phyloP scores from a whole-genome alignment of 2,888 invertebrate genomes.

The Stegophylla sp. region DNA sequence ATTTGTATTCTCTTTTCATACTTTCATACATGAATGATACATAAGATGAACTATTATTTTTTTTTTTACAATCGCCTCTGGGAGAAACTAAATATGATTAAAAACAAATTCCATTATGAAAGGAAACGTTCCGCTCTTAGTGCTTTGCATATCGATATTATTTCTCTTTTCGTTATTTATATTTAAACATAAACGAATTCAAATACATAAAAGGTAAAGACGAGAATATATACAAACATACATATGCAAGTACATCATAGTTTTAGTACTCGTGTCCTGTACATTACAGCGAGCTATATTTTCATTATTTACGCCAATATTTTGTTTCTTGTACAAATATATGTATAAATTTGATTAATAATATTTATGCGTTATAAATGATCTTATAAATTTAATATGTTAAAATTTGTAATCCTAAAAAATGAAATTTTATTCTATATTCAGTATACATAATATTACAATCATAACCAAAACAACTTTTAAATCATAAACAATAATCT shows the following conservation, averaged over 20 bases:
- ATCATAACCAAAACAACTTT: too few relatives aligned
- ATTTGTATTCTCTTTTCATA: slow-evolving; percentile 6
- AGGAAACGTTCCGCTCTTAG: slow-evolving; percentile 5
- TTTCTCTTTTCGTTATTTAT: slow-evolving; percentile 14
- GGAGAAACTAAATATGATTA: slow-evolving; percentile 10
- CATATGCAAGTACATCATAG: not conserved
- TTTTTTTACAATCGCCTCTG: not conserved
- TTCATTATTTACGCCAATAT: not conserved
- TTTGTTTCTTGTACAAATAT: too few relatives aligned
- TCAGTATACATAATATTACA: too few relatives aligned
- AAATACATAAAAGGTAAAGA: slow-evolving; percentile 26
- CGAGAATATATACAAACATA: slow-evolving; percentile 3
- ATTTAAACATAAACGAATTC: slow-evolving; percentile 26
- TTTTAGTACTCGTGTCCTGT: slow-evolving; percentile 13
- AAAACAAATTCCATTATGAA: slow-evolving; percentile 16
- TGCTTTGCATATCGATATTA: slow-evolving; percentile 8
- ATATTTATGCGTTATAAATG: too few relatives aligned
- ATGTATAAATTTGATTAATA: too few relatives aligned
- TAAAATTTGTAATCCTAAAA: too few relatives aligned
- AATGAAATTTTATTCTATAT: too few relatives aligned
- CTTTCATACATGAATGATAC: not conserved
- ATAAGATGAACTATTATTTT: slow-evolving; percentile 3
- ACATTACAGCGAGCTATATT: not conserved
- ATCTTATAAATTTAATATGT: too few relatives aligned
- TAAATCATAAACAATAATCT: too few relatives aligned